A percentile compares a stretch with the other conserved stretches of the same genome.
phyloP scores from a whole-genome alignment of 2,888 invertebrate species.

The Agrenia bidenticulata region DNA sequence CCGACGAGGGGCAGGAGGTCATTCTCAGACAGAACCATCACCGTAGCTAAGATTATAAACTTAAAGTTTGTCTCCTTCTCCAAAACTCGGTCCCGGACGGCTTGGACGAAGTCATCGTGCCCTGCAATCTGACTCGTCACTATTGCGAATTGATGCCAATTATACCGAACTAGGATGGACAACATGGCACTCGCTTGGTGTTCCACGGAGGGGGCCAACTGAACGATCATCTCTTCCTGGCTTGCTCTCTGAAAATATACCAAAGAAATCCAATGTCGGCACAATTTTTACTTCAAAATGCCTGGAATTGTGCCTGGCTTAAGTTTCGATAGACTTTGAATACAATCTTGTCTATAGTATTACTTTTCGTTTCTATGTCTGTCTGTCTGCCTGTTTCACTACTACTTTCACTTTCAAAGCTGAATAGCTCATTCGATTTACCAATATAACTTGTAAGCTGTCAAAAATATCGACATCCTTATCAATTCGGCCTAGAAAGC shows the following conservation, averaged over 20 bases:
- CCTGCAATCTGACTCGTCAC: slow-evolving; percentile 92
- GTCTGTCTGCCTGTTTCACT: too few relatives aligned
- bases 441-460: too few relatives aligned
- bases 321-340: too few relatives aligned
- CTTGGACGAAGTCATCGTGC: slow-evolving; percentile 93
- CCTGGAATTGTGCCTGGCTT: too few relatives aligned
- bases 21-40: slow-evolving; percentile 72
- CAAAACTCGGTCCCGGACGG: slow-evolving; percentile 81
- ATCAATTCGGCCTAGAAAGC: too few relatives aligned
- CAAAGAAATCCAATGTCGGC: slow-evolving; percentile 17
- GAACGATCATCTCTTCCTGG: slow-evolving; percentile 84
- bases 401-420: too few relatives aligned
- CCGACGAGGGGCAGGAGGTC: slow-evolving; percentile 81
- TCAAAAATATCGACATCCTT: too few relatives aligned
- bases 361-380: too few relatives aligned
- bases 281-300: too few relatives aligned
- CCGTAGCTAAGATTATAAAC: slow-evolving; percentile 64
- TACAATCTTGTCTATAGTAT: too few relatives aligned
- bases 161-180: slow-evolving; percentile 89
- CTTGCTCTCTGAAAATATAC: slow-evolving; percentile 45
- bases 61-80: slow-evolving; percentile 70
- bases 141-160: slow-evolving; percentile 94
- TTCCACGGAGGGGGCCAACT: slow-evolving; percentile 92
- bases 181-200: slow-evolving; percentile 97
- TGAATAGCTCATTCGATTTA: too few relatives aligned